Base-by-base conservation (phyloP, 2,888 invertebrate genomes). In the Caradrina kadenii region DNA sequence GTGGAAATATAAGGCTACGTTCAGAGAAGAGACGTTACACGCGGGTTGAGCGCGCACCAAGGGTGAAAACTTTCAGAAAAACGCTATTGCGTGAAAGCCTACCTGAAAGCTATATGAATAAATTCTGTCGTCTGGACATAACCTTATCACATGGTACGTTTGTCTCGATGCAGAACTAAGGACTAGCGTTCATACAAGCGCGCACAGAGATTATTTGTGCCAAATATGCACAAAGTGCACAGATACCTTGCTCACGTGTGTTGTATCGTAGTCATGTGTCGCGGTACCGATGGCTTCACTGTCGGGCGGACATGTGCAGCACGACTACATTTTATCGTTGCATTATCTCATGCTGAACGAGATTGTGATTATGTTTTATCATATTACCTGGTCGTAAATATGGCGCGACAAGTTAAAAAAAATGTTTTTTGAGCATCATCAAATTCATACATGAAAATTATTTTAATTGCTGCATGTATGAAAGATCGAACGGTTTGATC, bases 221-320 rank as follows among this genome's bases (percentile, higher is more conserved):
- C 94, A 94, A 93, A 93, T 80, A 88, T 87, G 92, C 92, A 90
- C 90, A 71, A 81, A 86, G 91, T 91, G 91, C 90, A 86, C 88
- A 71, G 65, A 86, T 77, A 80, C 82, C 73, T 85, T 90, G 91
- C 91, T 91, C 90, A 90, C 82, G 60, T 74, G 73, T 64, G 62
- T 67, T 62, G 55, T 67, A 67, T 73, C 56, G 50, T 6, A 19
- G 45, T 42, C 35, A 10, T 49, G 26, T 58, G 58, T 61, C 61
- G 52, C 64, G 56, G n/a, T 31, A 35, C 54, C 31, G 42, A 50
- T 62, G 54, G 67, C 69, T 70, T 61, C 65, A 66, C 50, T 31
- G 42, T 8, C 59, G 53, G 55, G 35, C 2, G 45, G 8, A n/a
- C 55, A 45, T 15, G 35, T 19, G 11, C 7, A 0, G 2, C 5